Evolutionary conservation across 2,888 invertebrate species (phyloP).

Genomic region (Epistrophella euchroma): DNA sequence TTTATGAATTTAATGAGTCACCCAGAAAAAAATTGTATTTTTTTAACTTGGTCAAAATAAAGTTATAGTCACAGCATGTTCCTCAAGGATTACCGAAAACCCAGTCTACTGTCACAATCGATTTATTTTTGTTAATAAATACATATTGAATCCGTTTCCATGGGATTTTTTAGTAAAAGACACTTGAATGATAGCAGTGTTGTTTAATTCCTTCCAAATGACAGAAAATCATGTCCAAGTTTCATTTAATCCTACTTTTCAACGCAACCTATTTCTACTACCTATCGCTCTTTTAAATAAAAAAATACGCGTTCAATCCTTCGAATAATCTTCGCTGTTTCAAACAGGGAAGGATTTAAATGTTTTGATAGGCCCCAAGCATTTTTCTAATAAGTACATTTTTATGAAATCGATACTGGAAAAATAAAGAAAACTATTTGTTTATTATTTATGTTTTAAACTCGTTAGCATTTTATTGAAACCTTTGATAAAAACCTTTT

Average conservation of each 20-base stretch:
- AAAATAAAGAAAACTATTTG: too few relatives aligned
- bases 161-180: not conserved
- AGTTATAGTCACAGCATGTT: slow-evolving; percentile 43
- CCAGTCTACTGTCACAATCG: not conserved
- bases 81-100: not conserved
- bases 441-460: too few relatives aligned
- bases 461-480: too few relatives aligned
- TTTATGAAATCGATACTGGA: too few relatives aligned
- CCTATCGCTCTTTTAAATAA: not conserved
- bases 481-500: too few relatives aligned
- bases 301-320: slow-evolving; percentile 4
- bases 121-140: slow-evolving; percentile 2
- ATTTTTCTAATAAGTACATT: too few relatives aligned
- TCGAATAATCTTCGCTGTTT: slow-evolving; percentile 44
- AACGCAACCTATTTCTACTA: not conserved
- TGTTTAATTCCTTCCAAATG: not conserved
- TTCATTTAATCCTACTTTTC: not conserved
- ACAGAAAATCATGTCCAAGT: not conserved
- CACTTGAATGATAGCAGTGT: not conserved
- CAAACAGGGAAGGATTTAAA: slow-evolving; percentile 6
- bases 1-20: slow-evolving; percentile 72
- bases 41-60: slow-evolving; percentile 39
- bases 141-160: not conserved
- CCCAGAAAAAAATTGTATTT: slow-evolving; percentile 12
- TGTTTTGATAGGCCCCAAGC: too few relatives aligned